phyloP scores from a whole-genome alignment of 2,888 invertebrate species.

The Microctonus brassicae region DNA sequence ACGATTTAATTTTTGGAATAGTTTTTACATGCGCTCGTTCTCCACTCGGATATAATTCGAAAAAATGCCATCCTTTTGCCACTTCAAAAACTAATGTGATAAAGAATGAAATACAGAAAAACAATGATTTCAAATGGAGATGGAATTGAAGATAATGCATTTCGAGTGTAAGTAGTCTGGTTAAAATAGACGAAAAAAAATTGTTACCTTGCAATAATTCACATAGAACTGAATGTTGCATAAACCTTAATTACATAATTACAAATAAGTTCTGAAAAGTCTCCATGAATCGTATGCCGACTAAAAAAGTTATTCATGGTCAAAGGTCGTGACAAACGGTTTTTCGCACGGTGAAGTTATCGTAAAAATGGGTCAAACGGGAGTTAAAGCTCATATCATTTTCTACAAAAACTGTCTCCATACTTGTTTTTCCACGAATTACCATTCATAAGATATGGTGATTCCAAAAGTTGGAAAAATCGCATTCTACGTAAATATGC shows the following conservation, averaged over 20 bases:
- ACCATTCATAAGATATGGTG: background rate
- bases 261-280: background rate
- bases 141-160: too few relatives aligned
- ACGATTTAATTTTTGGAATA: too few relatives aligned
- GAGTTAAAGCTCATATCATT: background rate
- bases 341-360: background rate
- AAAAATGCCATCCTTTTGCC: too few relatives aligned
- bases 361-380: background rate
- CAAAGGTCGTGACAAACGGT: background rate
- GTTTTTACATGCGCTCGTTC: too few relatives aligned
- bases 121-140: too few relatives aligned
- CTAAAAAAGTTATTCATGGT: background rate
- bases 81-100: too few relatives aligned
- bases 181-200: too few relatives aligned
- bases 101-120: too few relatives aligned
- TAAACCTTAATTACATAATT: background rate
- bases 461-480: background rate
- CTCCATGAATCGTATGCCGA: background rate
- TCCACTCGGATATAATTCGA: too few relatives aligned
- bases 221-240: background rate
- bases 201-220: background rate
- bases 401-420: background rate
- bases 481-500: conserved; percentile 14
- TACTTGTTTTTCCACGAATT: background rate
- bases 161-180: too few relatives aligned